Base-by-base conservation (phyloP, 2,888 invertebrate species). In the Tenthredo mesomela region DNA sequence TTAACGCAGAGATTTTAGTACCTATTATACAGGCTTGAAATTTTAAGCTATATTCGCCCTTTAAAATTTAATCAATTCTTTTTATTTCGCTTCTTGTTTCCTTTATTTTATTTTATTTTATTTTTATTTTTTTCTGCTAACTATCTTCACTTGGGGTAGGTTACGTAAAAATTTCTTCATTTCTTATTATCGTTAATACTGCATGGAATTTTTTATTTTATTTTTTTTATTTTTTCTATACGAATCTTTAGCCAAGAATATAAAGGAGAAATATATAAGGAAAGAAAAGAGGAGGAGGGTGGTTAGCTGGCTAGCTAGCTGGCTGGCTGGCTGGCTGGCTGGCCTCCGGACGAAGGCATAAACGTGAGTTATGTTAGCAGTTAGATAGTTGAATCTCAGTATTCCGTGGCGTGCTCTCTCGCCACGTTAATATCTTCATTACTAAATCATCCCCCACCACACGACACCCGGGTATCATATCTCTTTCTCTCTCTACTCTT, bases 361-460 rank as follows among this genome's bases (percentile, higher is more conserved):
- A 92, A 92, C 88, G 89, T 92, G 92, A 92, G 91, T 92, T 92
- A 92, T 92, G 90, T 90, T 90, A 90, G 92, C 91, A 90, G 92
- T 92, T 92, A 92, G 92, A 92, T 92, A 92, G 92, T 92, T 92
- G 92, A 92, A 92, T 92, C 92, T 92, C 92, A 91, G 92, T 92
- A 92, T 92, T 92, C 92, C 89, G 91, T 90, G 90, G 92, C 91
- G 92, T 91, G 90, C 92, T 91, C 89, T 92, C 89, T 92, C 88
- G 90, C 89, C 91, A 91, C 91, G 92, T 92, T 92, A 92, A 92
- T 92, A 92, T 92, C 92, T 92, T 92, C 92, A 92, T 92, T 92
- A 92, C 92, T 92, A 92, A 92, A 92, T 92, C 92, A 92, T 92
- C 90, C 91, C 90, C 89, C 86, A 50, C 84, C 82, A 43, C 82